These are phyloP conservation scores for Orthosia cruda DNA, from an alignment of 2,888 invertebrate genomes.

Conservation along the genomic window DNA sequence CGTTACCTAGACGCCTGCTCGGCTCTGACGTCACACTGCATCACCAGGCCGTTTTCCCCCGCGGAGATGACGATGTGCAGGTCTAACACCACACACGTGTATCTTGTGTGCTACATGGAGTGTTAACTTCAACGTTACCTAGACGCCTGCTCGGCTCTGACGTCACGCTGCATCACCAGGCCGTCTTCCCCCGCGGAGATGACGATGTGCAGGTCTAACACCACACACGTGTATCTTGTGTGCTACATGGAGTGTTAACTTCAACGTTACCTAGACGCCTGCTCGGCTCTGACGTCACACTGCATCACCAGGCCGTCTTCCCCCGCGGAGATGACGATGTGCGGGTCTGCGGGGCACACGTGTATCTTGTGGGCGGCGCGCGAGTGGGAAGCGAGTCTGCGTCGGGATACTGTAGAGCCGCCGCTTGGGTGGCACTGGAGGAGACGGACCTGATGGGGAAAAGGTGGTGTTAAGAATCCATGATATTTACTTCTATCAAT, in stretches of 20 bases:
- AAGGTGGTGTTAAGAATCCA: neutral
- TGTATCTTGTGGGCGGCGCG: constrained; percentile 97
- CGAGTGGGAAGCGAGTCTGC: constrained; percentile 94
- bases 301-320: constrained; percentile 97
- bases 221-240: neutral
- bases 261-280: constrained; percentile 88
- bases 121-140: too few relatives aligned
- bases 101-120: too few relatives aligned
- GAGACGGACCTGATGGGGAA: constrained; percentile 89
- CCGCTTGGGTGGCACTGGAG: constrained; percentile 92
- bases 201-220: too few relatives aligned
- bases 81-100: neutral
- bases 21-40: too few relatives aligned
- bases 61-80: neutral
- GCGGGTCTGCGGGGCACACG: constrained; percentile 94
- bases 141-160: too few relatives aligned
- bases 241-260: too few relatives aligned
- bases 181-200: neutral
- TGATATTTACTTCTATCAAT: too few relatives aligned
- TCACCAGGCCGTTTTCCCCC: too few relatives aligned
- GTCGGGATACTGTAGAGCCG: constrained; percentile 89
- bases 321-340: constrained; percentile 96
- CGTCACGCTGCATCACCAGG: too few relatives aligned
- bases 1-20: too few relatives aligned
- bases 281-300: constrained; percentile 95